Percentiles rank a stretch among this genome's conserved stretches.
phyloP scores from a whole-genome alignment of 2,797 vertebrate species.

The Lepus oiostolus region DNA sequence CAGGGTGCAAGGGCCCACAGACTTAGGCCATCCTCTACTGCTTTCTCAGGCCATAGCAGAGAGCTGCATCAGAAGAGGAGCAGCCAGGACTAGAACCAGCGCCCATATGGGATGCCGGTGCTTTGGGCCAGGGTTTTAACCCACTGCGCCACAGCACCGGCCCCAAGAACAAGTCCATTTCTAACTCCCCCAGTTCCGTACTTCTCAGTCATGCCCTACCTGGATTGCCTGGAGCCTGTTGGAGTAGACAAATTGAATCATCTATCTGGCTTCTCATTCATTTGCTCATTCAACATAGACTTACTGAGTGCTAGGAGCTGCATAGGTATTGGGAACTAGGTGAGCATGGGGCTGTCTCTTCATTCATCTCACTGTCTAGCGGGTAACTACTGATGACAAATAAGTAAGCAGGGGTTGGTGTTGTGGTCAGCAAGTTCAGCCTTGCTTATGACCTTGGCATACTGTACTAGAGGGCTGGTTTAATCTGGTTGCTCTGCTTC shows the following conservation, averaged over 20 bases:
- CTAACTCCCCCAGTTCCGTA: background rate
- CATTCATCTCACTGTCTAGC: rapidly evolving
- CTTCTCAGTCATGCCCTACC: background rate
- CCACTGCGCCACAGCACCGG: too few relatives aligned
- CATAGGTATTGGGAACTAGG: rapidly evolving
- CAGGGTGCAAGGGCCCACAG: too few relatives aligned
- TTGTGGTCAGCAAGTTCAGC: too few relatives aligned
- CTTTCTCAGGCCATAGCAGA: too few relatives aligned
- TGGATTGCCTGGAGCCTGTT: background rate
- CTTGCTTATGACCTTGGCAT: too few relatives aligned
- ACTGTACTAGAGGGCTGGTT: too few relatives aligned
- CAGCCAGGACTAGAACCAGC: too few relatives aligned
- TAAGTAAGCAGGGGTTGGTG: background rate
- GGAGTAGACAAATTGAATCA: background rate
- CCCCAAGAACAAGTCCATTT: conserved; percentile 28
- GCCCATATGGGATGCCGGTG: too few relatives aligned
- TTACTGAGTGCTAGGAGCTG: rapidly evolving
- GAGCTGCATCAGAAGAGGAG: too few relatives aligned
- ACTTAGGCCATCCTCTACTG: too few relatives aligned
- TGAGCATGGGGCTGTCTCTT: background rate
- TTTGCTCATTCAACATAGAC: background rate
- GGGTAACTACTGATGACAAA: background rate
- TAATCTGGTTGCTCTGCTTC: too few relatives aligned
- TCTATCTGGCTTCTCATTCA: background rate
- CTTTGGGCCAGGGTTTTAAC: too few relatives aligned